Evolutionary conservation across 2,113 vertebrate genomes (phyloP), one percentile per base, ranked within the genome.

Genomic region (Prunella himalayana): DNA sequence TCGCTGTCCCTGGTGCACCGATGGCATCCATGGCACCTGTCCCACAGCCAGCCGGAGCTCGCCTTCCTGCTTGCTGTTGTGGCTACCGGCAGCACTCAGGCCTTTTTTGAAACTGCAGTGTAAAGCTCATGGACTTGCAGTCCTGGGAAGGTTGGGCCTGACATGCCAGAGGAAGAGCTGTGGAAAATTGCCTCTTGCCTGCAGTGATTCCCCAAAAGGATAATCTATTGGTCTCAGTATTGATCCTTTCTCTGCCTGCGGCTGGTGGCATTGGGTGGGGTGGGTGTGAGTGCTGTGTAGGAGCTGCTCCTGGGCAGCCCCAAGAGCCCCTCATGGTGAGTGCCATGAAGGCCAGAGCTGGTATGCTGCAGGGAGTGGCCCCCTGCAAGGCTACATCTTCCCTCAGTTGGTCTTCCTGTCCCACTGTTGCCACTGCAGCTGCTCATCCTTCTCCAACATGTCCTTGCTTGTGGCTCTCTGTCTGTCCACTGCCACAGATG

Each of bases 161-260:
- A 16, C 16, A 2, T 4, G 53, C 19, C 37, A 28, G n/a, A 39
- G 50, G 24, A 71, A 19, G 25, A 25, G 50, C 14, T 83, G 31
- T 80, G 59, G 68, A 31, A 37, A 60, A 21, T 60, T 11, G 3
- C 42, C 41, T 56, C 33, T 65, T 65, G 49, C n/a, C 71, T 13
- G 2, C 25, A 28, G 28, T 9, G 51, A 35, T 53, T 78, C 14
- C 11, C 41, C 31, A 37, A 41, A 8, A 61, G 69, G 33, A 78
- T 27, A 35, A 27, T 39, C n/a, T 2, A 1, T 6, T 33, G 54
- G 35, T 42, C 56, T 56, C 14, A 20, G 37, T 5, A 5, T 9
- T 0, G 3, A 11, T 16, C 2, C 30, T 27, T 60, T 8, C 7
- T 60, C 50, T 27, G 27, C 0, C 35, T 42, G 19, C 0, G 0